phyloP scores from a whole-genome alignment of 2,113 vertebrate genomes.

The Rutilus rutilus region DNA sequence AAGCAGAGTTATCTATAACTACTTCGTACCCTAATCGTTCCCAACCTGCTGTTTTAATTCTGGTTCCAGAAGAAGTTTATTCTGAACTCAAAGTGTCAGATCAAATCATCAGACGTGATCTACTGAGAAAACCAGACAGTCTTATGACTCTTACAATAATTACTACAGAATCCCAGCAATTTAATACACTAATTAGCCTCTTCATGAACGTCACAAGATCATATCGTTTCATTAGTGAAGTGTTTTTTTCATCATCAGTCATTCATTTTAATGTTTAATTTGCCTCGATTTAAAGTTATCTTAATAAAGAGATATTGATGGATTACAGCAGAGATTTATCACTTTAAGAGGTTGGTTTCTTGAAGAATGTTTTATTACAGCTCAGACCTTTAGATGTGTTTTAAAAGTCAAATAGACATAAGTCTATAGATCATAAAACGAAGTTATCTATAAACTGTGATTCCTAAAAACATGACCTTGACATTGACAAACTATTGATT shows the following conservation, averaged over 20 bases:
- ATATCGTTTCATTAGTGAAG: background rate
- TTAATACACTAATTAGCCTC: background rate
- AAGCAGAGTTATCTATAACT: background rate
- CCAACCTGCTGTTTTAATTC: background rate
- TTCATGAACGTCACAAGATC: background rate
- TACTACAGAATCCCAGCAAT: background rate
- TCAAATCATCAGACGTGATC: background rate
- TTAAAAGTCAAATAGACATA: background rate
- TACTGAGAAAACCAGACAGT: background rate
- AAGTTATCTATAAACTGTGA: background rate
- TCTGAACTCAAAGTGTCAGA: background rate
- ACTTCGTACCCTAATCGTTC: background rate
- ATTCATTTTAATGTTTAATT: background rate
- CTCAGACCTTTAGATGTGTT: background rate
- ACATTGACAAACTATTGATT: background rate
- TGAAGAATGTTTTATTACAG: background rate
- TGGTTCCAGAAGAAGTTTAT: background rate
- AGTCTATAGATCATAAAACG: background rate
- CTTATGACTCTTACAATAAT: background rate
- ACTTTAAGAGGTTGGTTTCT: background rate
- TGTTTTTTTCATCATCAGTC: too few relatives aligned
- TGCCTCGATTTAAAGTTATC: background rate
- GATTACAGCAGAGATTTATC: background rate
- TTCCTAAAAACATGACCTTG: background rate
- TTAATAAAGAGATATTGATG: background rate